Evolutionary conservation across 1,140 invertebrate species (phyloP).

Genomic region (Popillia japonica): DNA sequence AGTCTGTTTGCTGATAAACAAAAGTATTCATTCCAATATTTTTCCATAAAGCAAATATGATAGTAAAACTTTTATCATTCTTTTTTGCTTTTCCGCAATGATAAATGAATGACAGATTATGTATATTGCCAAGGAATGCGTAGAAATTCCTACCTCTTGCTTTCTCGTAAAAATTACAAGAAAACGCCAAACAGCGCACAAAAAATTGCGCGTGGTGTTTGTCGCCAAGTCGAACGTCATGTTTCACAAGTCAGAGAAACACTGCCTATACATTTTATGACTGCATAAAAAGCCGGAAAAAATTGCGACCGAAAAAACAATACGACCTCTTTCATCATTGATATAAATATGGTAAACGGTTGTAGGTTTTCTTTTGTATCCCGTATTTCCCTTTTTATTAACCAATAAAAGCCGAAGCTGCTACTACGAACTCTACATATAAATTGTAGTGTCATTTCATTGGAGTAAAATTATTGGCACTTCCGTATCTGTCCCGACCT

Average conservation of each 20-base stretch:
- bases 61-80: neutral
- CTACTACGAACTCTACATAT: constrained; percentile 1
- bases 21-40: neutral
- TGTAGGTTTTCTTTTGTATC: constrained; percentile 26
- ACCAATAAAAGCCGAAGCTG: constrained; percentile 28
- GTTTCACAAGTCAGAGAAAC: constrained; percentile 2
- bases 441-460: constrained; percentile 11
- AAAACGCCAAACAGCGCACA: neutral
- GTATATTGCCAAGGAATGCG: constrained; percentile 3
- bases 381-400: constrained; percentile 27
- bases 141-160: neutral
- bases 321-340: constrained; percentile 32
- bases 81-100: neutral
- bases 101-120: constrained; percentile 24
- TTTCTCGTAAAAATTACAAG: constrained; percentile 24
- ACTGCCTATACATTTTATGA: constrained; percentile 8
- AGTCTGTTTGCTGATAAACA: neutral
- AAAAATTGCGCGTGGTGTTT: constrained; percentile 17
- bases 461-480: constrained; percentile 1
- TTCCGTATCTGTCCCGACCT: neutral
- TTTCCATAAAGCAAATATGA: neutral
- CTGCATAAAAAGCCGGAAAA: constrained; percentile 5
- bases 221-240: neutral
- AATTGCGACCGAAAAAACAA: constrained; percentile 33
- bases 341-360: constrained; percentile 34